Conservation (phyloP, 2,888 invertebrate genomes). For the Xanthostigma xanthostigma region DNA sequence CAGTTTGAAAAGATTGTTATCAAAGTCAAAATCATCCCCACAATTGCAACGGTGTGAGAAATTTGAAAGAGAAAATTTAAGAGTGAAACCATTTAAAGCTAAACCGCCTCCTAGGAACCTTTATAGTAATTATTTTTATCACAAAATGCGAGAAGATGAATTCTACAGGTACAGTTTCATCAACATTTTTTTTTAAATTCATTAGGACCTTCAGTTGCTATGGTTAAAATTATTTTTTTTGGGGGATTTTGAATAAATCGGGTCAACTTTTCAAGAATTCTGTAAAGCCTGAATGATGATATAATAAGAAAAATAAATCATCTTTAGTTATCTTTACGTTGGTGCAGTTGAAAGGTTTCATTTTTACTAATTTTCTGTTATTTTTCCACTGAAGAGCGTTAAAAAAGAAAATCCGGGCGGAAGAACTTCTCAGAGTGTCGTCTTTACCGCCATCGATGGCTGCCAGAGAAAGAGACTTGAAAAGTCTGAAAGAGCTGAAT, state of each 20-base stretch:
- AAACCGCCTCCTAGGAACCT: constrained; percentile 54
- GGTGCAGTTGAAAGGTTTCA: too few species aligned
- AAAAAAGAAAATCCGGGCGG: constrained; percentile 51
- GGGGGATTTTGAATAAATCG: too few species aligned
- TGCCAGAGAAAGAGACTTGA: constrained; percentile 32
- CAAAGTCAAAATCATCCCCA: constrained; percentile 25
- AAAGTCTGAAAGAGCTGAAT: neutral
- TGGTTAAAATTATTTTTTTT: too few species aligned
- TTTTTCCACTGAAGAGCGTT: constrained; percentile 31
- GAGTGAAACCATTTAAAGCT: constrained; percentile 43
- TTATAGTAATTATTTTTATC: constrained; percentile 54
- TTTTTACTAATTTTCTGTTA: too few species aligned
- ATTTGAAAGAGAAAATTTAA: constrained; percentile 25
- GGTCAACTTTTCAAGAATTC: too few species aligned
- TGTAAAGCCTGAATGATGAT: too few species aligned
- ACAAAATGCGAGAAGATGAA: constrained; percentile 55
- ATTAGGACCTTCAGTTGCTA: too few species aligned
- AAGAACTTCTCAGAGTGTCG: constrained; percentile 49
- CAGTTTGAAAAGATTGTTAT: constrained; percentile 21
- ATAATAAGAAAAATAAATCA: too few species aligned
- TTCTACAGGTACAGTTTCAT: constrained; percentile 41
- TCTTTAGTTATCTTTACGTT: too few species aligned
- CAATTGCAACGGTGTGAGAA: constrained; percentile 16
- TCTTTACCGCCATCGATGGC: constrained; percentile 55
- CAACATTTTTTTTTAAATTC: neutral